Evolutionary conservation across 2,113 vertebrate genomes (phyloP).

Genomic region (Rhabdornis inornatus): DNA sequence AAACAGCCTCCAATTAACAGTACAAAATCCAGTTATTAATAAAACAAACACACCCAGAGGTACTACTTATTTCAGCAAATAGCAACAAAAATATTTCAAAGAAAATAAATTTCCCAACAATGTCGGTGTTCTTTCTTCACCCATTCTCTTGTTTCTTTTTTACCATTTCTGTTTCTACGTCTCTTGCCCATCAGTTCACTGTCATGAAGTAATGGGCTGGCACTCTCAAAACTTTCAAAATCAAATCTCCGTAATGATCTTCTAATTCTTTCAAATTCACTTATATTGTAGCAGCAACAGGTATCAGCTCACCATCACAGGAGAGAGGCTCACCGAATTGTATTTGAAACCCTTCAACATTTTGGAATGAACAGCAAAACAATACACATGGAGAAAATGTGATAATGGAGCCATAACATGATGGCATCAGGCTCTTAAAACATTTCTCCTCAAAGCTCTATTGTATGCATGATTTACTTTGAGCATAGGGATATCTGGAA

Average conservation of each 20-base stretch:
- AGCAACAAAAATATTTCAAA: not conserved
- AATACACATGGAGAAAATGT: slow-evolving; percentile 8
- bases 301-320: not conserved
- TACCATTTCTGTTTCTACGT: not conserved
- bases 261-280: not conserved
- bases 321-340: not conserved
- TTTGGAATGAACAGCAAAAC: slow-evolving; percentile 8
- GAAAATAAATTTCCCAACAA: not conserved
- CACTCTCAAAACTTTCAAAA: not conserved
- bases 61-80: not conserved
- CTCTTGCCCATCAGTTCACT: not conserved
- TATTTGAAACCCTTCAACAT: not conserved
- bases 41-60: not conserved
- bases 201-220: not conserved
- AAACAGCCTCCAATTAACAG: not conserved
- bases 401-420: not conserved
- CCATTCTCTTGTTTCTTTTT: not conserved
- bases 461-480: slow-evolving; percentile 35
- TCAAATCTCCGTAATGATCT: not conserved
- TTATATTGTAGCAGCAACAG: not conserved
- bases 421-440: slow-evolving; percentile 33
- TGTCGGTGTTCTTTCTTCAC: not conserved
- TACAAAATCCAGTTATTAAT: not conserved
- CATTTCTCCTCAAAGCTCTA: not conserved
- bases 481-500: slow-evolving; percentile 36